Conservation (phyloP, 2,113 vertebrate species). For the Globicephala melas region DNA sequence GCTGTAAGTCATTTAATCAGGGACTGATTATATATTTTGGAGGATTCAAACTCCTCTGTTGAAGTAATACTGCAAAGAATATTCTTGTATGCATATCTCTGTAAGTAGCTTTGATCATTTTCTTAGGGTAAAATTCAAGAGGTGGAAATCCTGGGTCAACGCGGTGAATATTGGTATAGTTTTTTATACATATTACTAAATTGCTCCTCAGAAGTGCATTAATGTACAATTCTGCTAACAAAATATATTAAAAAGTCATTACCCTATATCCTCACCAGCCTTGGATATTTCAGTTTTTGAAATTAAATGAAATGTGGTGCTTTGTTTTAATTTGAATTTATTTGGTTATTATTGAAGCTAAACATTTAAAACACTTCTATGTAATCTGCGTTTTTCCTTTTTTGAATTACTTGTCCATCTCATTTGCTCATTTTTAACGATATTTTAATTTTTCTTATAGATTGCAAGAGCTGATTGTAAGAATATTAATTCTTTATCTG, state of each 20-base stretch:
- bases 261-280: neutral
- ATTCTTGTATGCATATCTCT: neutral
- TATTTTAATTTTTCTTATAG: constrained; percentile 11
- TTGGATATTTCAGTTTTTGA: constrained; percentile 9
- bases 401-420: neutral
- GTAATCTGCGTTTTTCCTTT: neutral
- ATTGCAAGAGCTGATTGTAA: neutral
- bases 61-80: neutral
- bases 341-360: neutral
- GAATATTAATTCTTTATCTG: constrained; percentile 15
- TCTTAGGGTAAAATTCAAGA: constrained; percentile 24
- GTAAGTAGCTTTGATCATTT: neutral
- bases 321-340: constrained; percentile 27
- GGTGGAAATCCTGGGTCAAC: neutral
- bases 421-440: constrained; percentile 33
- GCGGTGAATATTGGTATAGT: neutral
- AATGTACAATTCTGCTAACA: neutral
- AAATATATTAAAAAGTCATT: neutral
- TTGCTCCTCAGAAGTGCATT: neutral
- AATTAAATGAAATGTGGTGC: neutral
- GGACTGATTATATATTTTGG: neutral
- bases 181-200: neutral
- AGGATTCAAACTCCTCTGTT: neutral
- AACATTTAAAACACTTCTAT: neutral
- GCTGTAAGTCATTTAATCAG: neutral